phyloP scores from a whole-genome alignment of 2,797 vertebrate genomes.

The Sternarchorhynchus goeldii region DNA sequence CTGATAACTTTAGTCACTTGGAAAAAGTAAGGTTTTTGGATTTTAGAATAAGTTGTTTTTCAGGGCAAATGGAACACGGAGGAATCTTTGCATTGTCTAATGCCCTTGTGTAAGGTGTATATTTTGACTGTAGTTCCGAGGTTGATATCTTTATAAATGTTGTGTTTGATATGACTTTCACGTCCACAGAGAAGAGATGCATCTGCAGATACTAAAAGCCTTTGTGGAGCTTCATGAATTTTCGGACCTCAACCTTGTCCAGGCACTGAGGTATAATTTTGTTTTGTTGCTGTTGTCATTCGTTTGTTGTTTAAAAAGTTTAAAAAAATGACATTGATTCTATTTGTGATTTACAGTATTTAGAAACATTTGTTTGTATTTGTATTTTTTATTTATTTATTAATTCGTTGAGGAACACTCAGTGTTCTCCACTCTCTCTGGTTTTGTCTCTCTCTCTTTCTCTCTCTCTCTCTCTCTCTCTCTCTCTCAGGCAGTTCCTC shows the following conservation, averaged over 20 bases:
- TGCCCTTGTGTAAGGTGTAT: not conserved
- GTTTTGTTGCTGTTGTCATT: too few species aligned
- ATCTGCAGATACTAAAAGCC: constrained; percentile 87
- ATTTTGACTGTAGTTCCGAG: not conserved
- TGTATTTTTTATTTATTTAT: too few species aligned
- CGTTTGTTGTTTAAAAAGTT: not conserved
- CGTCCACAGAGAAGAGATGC: constrained; percentile 78
- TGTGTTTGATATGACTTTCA: not conserved
- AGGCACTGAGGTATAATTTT: constrained; percentile 83
- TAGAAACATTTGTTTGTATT: not conserved
- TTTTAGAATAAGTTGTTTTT: too few species aligned
- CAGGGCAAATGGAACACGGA: not conserved
- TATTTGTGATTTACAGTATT: not conserved
- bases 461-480: not conserved
- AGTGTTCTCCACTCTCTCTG: not conserved
- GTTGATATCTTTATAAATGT: not conserved
- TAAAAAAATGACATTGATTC: not conserved
- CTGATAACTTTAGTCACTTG: too few species aligned
- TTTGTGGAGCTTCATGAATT: constrained; percentile 93
- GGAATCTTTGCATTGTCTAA: not conserved
- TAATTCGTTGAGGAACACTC: too few species aligned
- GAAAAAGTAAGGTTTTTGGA: too few species aligned
- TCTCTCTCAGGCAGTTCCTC: constrained; percentile 82
- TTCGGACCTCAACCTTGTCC: constrained; percentile 89
- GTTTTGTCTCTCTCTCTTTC: not conserved